Base-by-base conservation (phyloP, 2,113 vertebrate species). In the Podocnemis expansa region DNA sequence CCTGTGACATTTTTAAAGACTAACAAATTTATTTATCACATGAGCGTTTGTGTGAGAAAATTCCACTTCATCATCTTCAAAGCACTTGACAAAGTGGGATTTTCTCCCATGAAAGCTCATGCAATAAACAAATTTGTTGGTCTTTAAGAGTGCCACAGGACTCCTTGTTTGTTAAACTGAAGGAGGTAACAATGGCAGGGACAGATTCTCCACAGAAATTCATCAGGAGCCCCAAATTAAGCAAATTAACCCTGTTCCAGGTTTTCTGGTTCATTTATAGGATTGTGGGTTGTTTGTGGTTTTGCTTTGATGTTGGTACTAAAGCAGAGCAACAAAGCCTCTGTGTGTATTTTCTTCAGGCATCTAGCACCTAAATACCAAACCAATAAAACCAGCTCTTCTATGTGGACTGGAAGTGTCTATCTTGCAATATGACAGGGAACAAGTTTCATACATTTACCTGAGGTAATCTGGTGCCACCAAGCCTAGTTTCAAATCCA, bases 401-500 rank as follows among this genome's bases (percentile, higher is more conserved):
- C 24, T 58, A 22, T 73, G 21, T 43, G 38, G 21, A 12, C 6
- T 43, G 70, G 22, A 9, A 38, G n/a, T n/a, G 63, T n/a, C 4
- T 51, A 0, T 3, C 45, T 14, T 6, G 0, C 10, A 27, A 3
- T 1, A 8, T 54, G 90, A 75, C 0, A 2, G 24, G 27, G 49
- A 41, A 67, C 31, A 70, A 90, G 25, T 6, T 43, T 27, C n/a
- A 10, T 34, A 58, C 0, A 0, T 31, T 81, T 89, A 29, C 25
- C 49, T 45, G 14, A 73, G 49, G 12, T 29, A 93, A 85, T 73
- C 38, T 89, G 82, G 11, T 38, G 17, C n/a, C 56, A 47, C 8
- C 45, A 58, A 86, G 1, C 45, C 73, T 84, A 3, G 7, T 88
- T 89, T 56, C 10, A 73, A 22, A 21, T 12, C n/a, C 38, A 5